phyloP scores from a whole-genome alignment of 2,888 invertebrate species.

The Amblyteles armatorius region DNA sequence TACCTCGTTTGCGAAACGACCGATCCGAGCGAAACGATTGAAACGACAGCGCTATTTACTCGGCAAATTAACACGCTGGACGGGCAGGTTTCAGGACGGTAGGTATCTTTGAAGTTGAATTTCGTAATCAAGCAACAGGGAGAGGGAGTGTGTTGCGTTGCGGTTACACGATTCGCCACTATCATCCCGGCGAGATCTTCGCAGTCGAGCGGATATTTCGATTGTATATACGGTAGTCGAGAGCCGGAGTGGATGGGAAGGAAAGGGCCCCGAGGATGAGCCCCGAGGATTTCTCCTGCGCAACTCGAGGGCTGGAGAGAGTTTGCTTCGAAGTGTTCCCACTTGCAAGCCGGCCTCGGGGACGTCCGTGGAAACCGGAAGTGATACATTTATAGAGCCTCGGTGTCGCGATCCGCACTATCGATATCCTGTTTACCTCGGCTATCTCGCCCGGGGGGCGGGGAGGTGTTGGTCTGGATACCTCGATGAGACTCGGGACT shows the following conservation, averaged over 20 bases:
- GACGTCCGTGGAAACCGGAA: constrained; percentile 51
- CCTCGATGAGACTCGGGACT: constrained; percentile 4
- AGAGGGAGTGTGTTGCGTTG: constrained; percentile 17
- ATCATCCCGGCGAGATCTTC: constrained; percentile 44
- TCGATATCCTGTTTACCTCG: constrained; percentile 48
- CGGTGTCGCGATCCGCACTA: constrained; percentile 29
- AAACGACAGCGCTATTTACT: neutral
- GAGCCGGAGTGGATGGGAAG: neutral
- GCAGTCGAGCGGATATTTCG: constrained; percentile 36
- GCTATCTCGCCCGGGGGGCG: neutral
- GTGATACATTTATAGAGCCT: constrained; percentile 42
- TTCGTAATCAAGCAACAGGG: constrained; percentile 12
- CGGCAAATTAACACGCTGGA: neutral
- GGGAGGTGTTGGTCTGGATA: neutral
- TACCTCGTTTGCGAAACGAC: too few relatives aligned
- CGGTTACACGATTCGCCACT: constrained; percentile 67
- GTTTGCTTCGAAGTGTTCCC: constrained; percentile 47
- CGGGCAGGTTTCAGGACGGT: neutral
- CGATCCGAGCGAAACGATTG: too few relatives aligned
- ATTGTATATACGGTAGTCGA: constrained; percentile 33
- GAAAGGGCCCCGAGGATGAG: neutral
- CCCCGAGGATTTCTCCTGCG: constrained; percentile 2
- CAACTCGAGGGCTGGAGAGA: constrained; percentile 39
- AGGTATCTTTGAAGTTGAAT: neutral
- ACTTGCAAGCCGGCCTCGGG: neutral